phyloP scores from a whole-genome alignment of 2,888 invertebrate species.

The Leptinotarsa peninsularis region DNA sequence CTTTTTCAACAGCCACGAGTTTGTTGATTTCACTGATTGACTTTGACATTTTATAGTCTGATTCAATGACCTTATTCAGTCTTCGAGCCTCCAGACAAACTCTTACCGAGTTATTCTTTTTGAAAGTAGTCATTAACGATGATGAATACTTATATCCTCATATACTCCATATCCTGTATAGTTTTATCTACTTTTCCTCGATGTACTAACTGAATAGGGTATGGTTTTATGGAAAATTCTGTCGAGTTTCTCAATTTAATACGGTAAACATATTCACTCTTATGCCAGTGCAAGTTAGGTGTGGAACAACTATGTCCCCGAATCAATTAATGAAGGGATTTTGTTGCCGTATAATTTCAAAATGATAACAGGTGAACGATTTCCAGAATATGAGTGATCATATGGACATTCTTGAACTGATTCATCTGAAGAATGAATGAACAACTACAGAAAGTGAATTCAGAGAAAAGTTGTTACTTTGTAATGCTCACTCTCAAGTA shows the following conservation, averaged over 20 bases:
- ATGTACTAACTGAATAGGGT: background rate
- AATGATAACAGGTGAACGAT: background rate
- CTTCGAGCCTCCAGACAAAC: background rate
- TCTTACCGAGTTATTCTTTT: background rate
- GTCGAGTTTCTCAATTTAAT: background rate
- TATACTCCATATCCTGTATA: background rate
- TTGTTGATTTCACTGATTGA: background rate
- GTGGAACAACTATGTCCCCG: background rate
- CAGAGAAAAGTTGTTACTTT: no score
- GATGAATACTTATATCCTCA: no score
- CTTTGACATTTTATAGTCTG: background rate
- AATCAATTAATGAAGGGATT: background rate
- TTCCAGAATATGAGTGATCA: background rate
- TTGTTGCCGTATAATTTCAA: background rate
- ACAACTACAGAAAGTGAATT: no score
- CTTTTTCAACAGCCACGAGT: background rate
- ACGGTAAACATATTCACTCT: background rate
- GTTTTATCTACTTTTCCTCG: background rate
- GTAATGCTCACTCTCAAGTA: no score
- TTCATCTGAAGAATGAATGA: no score
- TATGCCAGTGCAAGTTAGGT: background rate
- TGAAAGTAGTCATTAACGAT: background rate
- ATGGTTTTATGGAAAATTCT: background rate
- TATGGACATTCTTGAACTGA: no score
- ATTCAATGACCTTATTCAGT: background rate